phyloP scores from a whole-genome alignment of 2,888 invertebrate species.

The Drosophila neutralis region DNA sequence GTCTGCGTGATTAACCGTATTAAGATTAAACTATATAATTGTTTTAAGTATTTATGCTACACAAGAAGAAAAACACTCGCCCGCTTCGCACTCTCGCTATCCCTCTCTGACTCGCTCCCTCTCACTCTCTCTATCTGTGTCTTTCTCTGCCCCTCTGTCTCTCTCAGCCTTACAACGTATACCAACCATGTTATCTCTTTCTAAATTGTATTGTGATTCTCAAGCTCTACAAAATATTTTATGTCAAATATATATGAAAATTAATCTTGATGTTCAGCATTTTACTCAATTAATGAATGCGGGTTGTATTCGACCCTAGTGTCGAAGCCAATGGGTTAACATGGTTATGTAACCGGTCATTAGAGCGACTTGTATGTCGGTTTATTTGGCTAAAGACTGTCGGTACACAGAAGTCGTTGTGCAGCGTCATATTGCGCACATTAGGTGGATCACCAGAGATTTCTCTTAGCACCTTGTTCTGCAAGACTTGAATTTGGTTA shows the following conservation, averaged over 20 bases:
- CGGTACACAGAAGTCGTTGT: too few relatives aligned
- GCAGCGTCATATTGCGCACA: too few relatives aligned
- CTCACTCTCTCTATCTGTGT: neutral
- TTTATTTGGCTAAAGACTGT: too few relatives aligned
- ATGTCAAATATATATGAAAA: conserved; percentile 56
- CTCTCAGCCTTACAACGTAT: neutral
- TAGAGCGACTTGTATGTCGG: too few relatives aligned
- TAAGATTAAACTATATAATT: conserved; percentile 43
- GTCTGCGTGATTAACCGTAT: conserved; percentile 13
- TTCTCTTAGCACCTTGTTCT: too few relatives aligned
- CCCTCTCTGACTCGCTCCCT: neutral
- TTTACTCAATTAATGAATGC: neutral
- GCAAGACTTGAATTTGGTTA: too few relatives aligned
- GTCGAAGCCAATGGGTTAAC: too few relatives aligned
- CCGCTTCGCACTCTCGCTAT: neutral
- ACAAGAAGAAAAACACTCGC: conserved; percentile 19
- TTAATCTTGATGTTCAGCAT: conserved; percentile 44
- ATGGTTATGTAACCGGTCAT: too few relatives aligned
- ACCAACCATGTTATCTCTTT: conserved; percentile 45
- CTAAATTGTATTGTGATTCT: conserved; percentile 51
- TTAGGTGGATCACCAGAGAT: too few relatives aligned
- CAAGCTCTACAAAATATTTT: conserved; percentile 40
- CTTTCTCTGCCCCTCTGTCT: neutral
- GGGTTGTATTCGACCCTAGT: too few relatives aligned
- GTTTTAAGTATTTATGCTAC: conserved; percentile 32